These are phyloP conservation scores for Danio albolineatus DNA, from an alignment of 2,797 vertebrate species.

Conservation along the genomic window DNA sequence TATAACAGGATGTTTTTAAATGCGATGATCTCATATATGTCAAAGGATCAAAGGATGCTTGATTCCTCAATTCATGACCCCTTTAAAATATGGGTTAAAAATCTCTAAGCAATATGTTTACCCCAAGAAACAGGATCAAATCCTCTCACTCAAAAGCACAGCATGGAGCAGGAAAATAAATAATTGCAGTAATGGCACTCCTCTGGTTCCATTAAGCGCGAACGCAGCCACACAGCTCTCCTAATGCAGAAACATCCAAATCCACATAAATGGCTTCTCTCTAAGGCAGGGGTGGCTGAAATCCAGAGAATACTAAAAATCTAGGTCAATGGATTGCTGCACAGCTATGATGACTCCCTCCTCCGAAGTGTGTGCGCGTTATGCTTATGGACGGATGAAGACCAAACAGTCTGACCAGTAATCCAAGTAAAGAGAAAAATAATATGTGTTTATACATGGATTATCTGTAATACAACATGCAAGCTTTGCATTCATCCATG, in stretches of 20 bases:
- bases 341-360: slow-evolving; percentile 62
- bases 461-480: background rate
- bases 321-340: slow-evolving; percentile 64
- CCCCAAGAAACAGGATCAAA: background rate
- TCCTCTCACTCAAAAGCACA: background rate
- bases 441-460: background rate
- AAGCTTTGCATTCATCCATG: background rate
- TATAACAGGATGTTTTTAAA: too few relatives aligned
- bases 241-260: slow-evolving; percentile 45
- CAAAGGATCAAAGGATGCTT: too few relatives aligned
- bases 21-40: too few relatives aligned
- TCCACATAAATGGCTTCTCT: slow-evolving; percentile 55
- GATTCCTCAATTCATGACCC: too few relatives aligned
- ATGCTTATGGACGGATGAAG: slow-evolving; percentile 34
- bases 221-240: slow-evolving; percentile 20
- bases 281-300: slow-evolving; percentile 60
- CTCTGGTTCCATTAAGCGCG: slow-evolving; percentile 26
- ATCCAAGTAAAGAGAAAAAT: background rate
- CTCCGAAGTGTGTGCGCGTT: slow-evolving; percentile 57
- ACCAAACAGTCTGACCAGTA: slow-evolving; percentile 4
- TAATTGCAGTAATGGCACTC: slow-evolving; percentile 26
- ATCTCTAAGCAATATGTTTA: background rate
- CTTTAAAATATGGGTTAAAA: background rate
- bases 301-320: slow-evolving; percentile 64
- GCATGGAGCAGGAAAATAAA: background rate